Evolutionary conservation across 2,888 invertebrate genomes (phyloP), one percentile per base, ranked within the genome.

Genomic region (Diploptera punctata): DNA sequence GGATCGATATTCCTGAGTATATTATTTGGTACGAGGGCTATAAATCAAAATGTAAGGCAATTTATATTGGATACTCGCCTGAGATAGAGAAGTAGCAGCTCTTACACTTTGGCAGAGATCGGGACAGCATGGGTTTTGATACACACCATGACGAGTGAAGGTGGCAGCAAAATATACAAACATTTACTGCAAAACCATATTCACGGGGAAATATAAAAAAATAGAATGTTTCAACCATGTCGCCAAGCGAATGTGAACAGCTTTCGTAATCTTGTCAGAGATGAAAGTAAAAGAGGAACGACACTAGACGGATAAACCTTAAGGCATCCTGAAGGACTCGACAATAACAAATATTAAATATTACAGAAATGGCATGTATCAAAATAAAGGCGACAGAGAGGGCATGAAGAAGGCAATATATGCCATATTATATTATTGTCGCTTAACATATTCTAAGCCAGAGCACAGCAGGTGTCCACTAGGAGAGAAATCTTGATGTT

Each of bases 291-390:
- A 52, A 68, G 60, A 33, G 52, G 52, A n/a, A 57, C 69, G 5
- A 73, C 70, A 0, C 24, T 74, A 21, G 74, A 72, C 19, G 74
- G 74, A n/a, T 4, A 65, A 38, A 21, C 10, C 4, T 10, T 16
- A 52, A 19, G 69, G 73, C 18, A 69, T 62, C 21, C 62, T 71
- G 16, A 71, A 67, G 5, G 71, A 70, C 1, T 60, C 60, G 24
- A 49, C 71, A 49, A 80, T 79, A 5, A 76, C 77, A 49, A 75
- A 80, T 67, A 71, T 81, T 47, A 77, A 77, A 9, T 80, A 79
- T 74, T 80, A 80, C 70, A 80, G 80, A 44, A 73, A 79, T 52
- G 78, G 79, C 26, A 80, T 80, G 62, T 31, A 78, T 21, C 31
- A 77, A 19, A 62, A 80, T 72, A 69, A 57, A 47, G 77, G 80